phyloP scores from a whole-genome alignment of 2,888 invertebrate species.

The Rotaria sp. region DNA sequence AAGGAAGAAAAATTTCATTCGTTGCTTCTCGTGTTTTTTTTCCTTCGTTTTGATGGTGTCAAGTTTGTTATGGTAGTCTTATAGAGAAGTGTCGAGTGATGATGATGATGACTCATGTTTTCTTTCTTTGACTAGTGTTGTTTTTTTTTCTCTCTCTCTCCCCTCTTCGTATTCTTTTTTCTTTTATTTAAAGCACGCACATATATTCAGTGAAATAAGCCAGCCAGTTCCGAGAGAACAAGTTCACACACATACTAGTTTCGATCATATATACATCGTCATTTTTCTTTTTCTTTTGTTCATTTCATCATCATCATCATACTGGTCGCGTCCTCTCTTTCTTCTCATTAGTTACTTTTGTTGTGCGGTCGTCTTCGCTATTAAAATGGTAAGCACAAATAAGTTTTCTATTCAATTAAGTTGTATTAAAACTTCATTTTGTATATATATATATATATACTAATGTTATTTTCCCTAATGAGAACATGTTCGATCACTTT shows the following conservation, averaged over 20 bases:
- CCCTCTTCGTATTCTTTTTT: background rate
- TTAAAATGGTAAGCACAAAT: background rate
- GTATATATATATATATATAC: background rate
- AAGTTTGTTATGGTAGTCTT: background rate
- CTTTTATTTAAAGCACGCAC: background rate
- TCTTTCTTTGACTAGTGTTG: background rate
- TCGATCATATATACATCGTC: background rate
- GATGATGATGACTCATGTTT: conserved; percentile 5
- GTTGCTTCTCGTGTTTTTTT: background rate
- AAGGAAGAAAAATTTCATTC: background rate
- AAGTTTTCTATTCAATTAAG: background rate
- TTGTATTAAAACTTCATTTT: background rate
- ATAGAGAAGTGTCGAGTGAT: background rate
- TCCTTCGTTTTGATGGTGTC: background rate
- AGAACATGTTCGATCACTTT: background rate
- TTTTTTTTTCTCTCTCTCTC: background rate
- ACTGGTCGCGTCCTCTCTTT: conserved; percentile 7
- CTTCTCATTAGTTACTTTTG: background rate
- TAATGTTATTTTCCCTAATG: background rate
- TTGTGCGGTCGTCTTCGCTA: background rate
- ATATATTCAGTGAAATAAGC: background rate
- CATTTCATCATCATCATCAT: background rate
- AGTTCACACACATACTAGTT: background rate
- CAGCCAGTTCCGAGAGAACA: background rate
- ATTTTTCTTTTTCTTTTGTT: background rate